Percentiles rank a stretch among this genome's conserved stretches.
Conservation (phyloP, 1,140 invertebrate genomes). For the Papilio helenus region DNA sequence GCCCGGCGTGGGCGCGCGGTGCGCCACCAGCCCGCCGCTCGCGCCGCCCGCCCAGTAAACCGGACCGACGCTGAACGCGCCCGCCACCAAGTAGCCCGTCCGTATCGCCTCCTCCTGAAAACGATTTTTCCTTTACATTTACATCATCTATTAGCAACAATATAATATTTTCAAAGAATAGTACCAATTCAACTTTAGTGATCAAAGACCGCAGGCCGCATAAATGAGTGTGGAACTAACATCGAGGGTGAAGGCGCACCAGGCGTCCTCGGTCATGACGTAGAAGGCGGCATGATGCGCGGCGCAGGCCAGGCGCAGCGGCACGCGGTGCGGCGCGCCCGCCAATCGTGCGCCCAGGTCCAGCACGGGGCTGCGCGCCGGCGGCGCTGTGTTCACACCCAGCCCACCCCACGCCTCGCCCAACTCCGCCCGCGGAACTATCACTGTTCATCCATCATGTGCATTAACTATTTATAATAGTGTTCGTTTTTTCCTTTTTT, state of each 20-base stretch:
- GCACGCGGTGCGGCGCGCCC: slow-evolving; percentile 59
- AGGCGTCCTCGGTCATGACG: slow-evolving; percentile 62
- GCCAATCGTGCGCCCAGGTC: slow-evolving; percentile 66
- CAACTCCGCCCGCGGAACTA: background rate
- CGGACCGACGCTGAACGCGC: slow-evolving; percentile 46
- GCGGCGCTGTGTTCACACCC: slow-evolving; percentile 36
- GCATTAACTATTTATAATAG: too few relatives aligned
- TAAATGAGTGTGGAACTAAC: slow-evolving; percentile 44
- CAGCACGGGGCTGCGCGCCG: slow-evolving; percentile 42
- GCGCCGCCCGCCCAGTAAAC: slow-evolving; percentile 56
- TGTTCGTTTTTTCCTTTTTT: too few relatives aligned
- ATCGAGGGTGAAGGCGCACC: slow-evolving; percentile 55
- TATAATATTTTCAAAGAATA: too few relatives aligned
- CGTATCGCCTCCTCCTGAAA: background rate
- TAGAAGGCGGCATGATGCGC: slow-evolving; percentile 60
- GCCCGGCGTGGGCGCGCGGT: slow-evolving; percentile 47
- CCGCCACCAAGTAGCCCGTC: slow-evolving; percentile 36
- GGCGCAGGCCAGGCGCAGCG: slow-evolving; percentile 51
- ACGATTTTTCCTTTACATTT: background rate
- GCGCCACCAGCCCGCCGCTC: slow-evolving; percentile 46
- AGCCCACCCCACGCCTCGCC: background rate
- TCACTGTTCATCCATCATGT: background rate
- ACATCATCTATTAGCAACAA: background rate
- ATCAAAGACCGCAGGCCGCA: background rate
- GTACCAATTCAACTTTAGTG: too few relatives aligned